Percentiles rank a stretch among this genome's conserved stretches.
phyloP scores from a whole-genome alignment of 2,797 vertebrate genomes.

The Hydrolagus colliei region DNA sequence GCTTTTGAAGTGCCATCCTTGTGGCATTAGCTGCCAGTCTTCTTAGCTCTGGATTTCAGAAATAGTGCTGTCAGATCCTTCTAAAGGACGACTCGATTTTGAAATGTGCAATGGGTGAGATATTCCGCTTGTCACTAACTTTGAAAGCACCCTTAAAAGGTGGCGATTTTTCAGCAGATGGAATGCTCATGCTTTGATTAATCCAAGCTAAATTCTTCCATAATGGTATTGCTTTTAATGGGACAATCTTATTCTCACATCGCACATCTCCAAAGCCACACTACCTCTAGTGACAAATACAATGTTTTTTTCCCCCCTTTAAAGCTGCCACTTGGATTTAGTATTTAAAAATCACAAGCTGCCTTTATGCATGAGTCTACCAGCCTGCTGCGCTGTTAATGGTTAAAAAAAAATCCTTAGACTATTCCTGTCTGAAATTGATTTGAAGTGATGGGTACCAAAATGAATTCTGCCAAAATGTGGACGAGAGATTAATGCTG shows the following conservation, averaged over 20 bases:
- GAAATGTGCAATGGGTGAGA: no score
- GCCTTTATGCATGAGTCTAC: not conserved
- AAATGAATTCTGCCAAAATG: not conserved
- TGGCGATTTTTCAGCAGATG: no score
- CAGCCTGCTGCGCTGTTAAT: not conserved
- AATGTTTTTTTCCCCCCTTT: not conserved
- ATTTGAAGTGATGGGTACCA: not conserved
- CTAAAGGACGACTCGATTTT: no score
- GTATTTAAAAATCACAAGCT: not conserved
- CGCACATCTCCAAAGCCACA: not conserved
- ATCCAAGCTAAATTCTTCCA: not conserved
- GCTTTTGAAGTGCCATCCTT: not conserved
- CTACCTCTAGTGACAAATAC: not conserved
- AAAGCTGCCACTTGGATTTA: not conserved
- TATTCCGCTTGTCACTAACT: no score
- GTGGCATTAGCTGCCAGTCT: not conserved
- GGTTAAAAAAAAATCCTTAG: not conserved
- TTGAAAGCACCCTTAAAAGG: no score
- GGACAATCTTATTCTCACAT: not conserved
- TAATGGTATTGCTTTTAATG: not conserved
- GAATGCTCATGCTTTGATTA: no score
- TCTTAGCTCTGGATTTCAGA: not conserved
- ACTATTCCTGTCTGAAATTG: not conserved
- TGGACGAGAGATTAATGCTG: not conserved
- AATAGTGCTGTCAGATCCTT: not conserved